Evolutionary conservation across 2,113 vertebrate species (phyloP).

Genomic region (Myiozetetes cayanensis): DNA sequence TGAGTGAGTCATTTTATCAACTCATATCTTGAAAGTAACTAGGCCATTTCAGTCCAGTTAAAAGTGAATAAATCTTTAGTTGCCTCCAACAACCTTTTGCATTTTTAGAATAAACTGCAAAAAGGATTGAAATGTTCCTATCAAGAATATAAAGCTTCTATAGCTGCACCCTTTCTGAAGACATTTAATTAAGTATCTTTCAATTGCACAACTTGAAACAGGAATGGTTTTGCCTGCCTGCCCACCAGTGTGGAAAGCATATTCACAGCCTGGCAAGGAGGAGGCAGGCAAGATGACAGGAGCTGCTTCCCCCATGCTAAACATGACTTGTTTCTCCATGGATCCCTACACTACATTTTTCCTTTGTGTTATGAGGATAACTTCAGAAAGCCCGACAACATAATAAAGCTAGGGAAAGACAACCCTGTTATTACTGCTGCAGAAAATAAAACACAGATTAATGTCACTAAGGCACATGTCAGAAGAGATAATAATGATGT

Average conservation of each 20-base stretch:
- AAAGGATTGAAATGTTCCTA: not conserved
- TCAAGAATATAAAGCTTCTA: not conserved
- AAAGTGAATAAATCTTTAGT: not conserved
- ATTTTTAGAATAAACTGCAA: not conserved
- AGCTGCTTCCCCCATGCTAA: conserved; percentile 35
- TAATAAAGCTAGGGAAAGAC: conserved; percentile 73
- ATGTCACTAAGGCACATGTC: conserved; percentile 70
- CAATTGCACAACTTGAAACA: not conserved
- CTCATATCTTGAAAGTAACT: conserved; percentile 28
- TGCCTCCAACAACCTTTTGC: not conserved
- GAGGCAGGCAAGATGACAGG: conserved; percentile 36
- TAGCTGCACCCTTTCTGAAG: not conserved
- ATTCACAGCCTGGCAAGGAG: conserved; percentile 18
- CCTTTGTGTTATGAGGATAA: conserved; percentile 63
- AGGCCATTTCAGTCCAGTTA: conserved; percentile 26
- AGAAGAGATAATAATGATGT: conserved; percentile 74
- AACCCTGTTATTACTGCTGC: conserved; percentile 72
- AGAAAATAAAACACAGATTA: conserved; percentile 78
- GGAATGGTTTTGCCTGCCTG: not conserved
- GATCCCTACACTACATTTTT: conserved; percentile 47
- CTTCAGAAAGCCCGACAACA: conserved; percentile 63
- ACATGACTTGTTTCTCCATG: conserved; percentile 25
- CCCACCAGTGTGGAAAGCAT: not conserved
- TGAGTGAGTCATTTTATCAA: conserved; percentile 7
- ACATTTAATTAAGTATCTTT: conserved; percentile 19